Conservation (phyloP, 2,797 vertebrate species). For the Geotria australis region DNA sequence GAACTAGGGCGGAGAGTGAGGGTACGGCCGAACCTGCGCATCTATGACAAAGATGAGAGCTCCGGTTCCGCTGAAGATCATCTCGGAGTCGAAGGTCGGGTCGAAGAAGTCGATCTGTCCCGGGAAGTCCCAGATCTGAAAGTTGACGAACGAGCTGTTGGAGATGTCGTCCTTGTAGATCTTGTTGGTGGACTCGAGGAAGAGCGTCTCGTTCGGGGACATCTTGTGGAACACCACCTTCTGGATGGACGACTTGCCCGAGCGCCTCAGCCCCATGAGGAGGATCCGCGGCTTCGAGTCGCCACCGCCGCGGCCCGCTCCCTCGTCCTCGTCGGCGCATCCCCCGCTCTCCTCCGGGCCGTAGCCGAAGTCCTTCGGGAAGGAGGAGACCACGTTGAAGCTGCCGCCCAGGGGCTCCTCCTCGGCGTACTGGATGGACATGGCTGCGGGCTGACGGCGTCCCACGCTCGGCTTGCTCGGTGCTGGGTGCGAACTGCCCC, state of each 20-base stretch:
- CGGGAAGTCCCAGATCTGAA: conserved; percentile 99
- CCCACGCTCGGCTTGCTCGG: neutral
- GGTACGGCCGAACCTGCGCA: conserved; percentile 42
- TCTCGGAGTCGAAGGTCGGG: conserved; percentile 93
- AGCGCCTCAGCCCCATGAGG: conserved; percentile 75
- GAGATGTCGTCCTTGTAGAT: conserved; percentile 99
- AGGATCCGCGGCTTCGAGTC: conserved; percentile 52
- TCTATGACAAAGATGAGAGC: conserved; percentile 98
- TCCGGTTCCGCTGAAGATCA: conserved; percentile 97
- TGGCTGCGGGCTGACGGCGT: conserved; percentile 8
- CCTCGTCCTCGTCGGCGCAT: conserved; percentile 29
- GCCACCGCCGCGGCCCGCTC: conserved; percentile 5
- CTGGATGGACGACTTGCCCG: conserved; percentile 93
- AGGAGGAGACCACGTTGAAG: conserved; percentile 57
- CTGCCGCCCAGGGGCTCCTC: conserved; percentile 50
- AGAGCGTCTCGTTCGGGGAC: conserved; percentile 95
- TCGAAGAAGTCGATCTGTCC: conserved; percentile 98
- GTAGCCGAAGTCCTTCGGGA: conserved; percentile 93
- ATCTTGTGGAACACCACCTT: conserved; percentile 99
- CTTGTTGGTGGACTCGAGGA: conserved; percentile 97
- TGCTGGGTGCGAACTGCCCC: neutral
- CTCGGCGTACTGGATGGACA: conserved; percentile 53
- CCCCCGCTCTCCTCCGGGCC: conserved; percentile 50
- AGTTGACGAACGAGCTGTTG: conserved; percentile 97
- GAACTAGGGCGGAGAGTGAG: no score